Evolutionary conservation across 2,113 vertebrate genomes (phyloP).

Genomic region (Rhadina sibilatrix): DNA sequence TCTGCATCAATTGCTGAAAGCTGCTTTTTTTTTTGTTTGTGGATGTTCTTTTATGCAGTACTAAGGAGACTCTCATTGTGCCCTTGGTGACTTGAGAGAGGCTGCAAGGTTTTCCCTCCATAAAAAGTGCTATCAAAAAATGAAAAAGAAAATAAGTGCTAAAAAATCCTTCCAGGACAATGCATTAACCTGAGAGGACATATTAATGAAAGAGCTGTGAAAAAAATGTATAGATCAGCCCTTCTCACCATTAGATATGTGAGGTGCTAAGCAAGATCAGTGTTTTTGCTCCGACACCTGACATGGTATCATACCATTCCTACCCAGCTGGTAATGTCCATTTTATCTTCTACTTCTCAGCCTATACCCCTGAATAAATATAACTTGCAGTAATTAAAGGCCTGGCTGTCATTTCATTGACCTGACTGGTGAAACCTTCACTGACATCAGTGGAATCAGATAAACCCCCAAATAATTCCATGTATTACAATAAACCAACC

Average conservation of each 20-base stretch:
- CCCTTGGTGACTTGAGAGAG: background rate
- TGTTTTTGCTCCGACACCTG: background rate
- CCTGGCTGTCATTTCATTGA: background rate
- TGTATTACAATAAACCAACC: background rate
- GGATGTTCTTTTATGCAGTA: background rate
- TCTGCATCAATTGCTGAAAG: background rate
- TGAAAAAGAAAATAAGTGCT: background rate
- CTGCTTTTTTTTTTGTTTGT: background rate
- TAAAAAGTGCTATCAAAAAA: background rate
- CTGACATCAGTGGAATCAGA: background rate
- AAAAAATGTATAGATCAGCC: background rate
- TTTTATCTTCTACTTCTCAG: background rate
- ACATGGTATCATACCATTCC: accelerated
- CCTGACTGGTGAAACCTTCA: background rate
- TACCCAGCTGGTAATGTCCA: background rate
- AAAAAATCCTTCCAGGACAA: background rate
- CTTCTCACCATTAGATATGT: too few relatives aligned
- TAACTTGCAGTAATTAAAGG: background rate
- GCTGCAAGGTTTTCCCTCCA: background rate
- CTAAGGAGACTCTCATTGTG: background rate
- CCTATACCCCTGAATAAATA: background rate
- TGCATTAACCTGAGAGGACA: background rate
- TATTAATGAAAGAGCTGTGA: background rate
- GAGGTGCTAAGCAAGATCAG: background rate
- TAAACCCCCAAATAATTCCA: background rate